phyloP scores from a whole-genome alignment of 2,113 vertebrate genomes.

The Crotalus horridus region DNA sequence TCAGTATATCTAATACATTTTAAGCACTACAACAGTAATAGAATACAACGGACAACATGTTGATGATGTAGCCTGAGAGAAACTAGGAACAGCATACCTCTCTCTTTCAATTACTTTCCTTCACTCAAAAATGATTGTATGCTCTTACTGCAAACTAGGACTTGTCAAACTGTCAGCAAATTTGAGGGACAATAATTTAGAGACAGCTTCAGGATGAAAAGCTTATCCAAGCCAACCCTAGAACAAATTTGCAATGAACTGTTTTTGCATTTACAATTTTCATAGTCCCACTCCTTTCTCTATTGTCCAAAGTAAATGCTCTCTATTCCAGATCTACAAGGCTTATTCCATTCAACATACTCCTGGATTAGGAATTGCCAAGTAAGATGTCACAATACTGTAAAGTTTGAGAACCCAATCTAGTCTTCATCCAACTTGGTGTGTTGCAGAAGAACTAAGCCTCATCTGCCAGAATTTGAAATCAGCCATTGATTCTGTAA shows the following conservation, averaged over 20 bases:
- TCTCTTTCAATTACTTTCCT: not conserved
- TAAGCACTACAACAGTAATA: not conserved
- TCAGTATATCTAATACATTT: not conserved
- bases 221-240: not conserved
- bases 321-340: not conserved
- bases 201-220: not conserved
- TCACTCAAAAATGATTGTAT: not conserved
- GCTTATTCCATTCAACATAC: not conserved
- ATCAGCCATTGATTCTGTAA: not conserved
- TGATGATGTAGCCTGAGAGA: not conserved
- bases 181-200: not conserved
- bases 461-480: not conserved
- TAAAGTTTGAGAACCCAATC: not conserved
- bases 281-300: not conserved
- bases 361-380: not conserved
- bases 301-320: not conserved
- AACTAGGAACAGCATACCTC: not conserved
- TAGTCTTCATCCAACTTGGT: not conserved
- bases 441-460: not conserved
- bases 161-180: not conserved
- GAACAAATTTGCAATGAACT: not conserved
- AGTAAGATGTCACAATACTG: not conserved
- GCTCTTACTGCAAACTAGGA: not conserved
- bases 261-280: not conserved
- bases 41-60: not conserved